Percentiles rank a stretch among this genome's conserved stretches.
phyloP scores from a whole-genome alignment of 1,140 invertebrate genomes.

The Phymastichus coffea region DNA sequence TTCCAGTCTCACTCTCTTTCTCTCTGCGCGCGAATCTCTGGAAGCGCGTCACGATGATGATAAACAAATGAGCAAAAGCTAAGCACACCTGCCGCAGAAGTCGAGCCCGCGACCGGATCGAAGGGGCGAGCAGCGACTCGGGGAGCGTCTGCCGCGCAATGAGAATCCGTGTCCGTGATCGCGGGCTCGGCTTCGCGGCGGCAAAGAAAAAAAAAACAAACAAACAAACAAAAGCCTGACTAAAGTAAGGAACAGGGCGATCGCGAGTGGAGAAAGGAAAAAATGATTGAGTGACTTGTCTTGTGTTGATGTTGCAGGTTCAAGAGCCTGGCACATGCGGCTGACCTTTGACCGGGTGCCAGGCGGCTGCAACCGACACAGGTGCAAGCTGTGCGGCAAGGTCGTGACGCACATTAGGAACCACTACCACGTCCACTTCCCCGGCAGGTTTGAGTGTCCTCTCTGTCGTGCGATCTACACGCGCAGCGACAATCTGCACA shows the following conservation, averaged over 20 bases:
- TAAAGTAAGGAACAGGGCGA: constrained; percentile 24
- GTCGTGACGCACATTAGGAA: constrained; percentile 88
- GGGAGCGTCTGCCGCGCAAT: constrained; percentile 26
- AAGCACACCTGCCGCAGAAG: not conserved
- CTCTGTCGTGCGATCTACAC: constrained; percentile 84
- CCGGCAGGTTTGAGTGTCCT: constrained; percentile 83
- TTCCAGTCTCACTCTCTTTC: constrained; percentile 27
- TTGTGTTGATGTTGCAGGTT: constrained; percentile 77
- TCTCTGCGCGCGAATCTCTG: constrained; percentile 17
- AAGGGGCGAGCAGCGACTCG: constrained; percentile 21
- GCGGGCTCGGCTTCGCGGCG: too few relatives aligned
- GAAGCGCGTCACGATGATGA: constrained; percentile 10
- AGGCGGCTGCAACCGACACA: constrained; percentile 84
- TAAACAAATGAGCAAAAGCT: constrained; percentile 12
- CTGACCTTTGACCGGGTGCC: constrained; percentile 86
- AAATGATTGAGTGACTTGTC: constrained; percentile 59
- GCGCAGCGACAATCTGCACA: constrained; percentile 83
- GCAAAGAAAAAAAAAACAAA: constrained; percentile 19
- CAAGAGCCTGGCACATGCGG: constrained; percentile 88
- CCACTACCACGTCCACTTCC: constrained; percentile 88
- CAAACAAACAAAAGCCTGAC: not conserved
- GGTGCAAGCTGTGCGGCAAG: constrained; percentile 88
- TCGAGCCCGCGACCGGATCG: constrained; percentile 5
- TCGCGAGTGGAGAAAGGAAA: constrained; percentile 42
- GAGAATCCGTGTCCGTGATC: too few relatives aligned